Evolutionary conservation across 2,888 invertebrate genomes (phyloP), one percentile per base, ranked within the genome.

Genomic region (Subacronicta megacephala): DNA sequence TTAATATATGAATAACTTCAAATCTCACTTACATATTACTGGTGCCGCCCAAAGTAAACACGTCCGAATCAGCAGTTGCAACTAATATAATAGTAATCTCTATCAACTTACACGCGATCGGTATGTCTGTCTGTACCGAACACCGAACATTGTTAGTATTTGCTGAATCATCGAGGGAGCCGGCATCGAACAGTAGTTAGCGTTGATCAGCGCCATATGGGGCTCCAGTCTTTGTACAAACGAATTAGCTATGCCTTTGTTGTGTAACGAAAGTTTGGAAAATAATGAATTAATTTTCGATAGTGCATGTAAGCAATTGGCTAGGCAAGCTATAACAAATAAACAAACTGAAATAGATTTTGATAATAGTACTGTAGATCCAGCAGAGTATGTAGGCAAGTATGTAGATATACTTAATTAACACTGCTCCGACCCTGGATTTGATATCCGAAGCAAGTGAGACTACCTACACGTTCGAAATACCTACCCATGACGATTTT

Each of bases 81-180:
- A 49, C 51, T 47, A 54, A 55, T 38, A 55, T 60, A 65, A 54
- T 44, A 49, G 35, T 38, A 65, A 62, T 51, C 57, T 58, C 41
- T 74, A 50, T 61, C 55, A 57, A 60, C 56, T 68, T 53, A 77
- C 64, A 60, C 66, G 45, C 49, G 55, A 66, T 67, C 60, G 56
- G 66, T 63, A 66, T 71, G 68, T 67, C 57, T 59, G 61, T 61
- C 62, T 52, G 55, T 56, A 37, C 41, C 38, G 63, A 65, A 72
- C 75, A 37, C 41, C 38, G 63, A 65, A 72, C 75, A 76, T 80
- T 79, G 76, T 80, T 75, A 72, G 46, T 68, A 77, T 63, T 37
- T 55, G 92, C 89, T 83, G 87, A 87, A 74, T 92, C 92, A 92
- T 69, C 64, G 71, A 71, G 82, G 86, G 88, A 80, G 84, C 63